These are phyloP conservation scores for Ectobius pallidus DNA, from an alignment of 2,888 invertebrate genomes.

Conservation along the genomic window DNA sequence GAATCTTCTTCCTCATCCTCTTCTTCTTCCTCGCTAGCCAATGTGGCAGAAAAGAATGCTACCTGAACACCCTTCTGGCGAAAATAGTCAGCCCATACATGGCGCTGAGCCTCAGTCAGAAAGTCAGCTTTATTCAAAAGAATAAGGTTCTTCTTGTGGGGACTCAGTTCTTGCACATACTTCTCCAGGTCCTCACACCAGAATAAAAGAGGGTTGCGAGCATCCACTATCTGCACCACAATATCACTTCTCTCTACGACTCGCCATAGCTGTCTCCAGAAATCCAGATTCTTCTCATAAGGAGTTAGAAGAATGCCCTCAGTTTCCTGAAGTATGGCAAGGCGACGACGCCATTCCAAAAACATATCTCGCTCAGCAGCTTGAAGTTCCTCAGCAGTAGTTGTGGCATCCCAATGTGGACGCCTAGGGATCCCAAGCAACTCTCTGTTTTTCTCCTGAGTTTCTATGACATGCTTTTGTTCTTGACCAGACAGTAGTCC, in stretches of 20 bases:
- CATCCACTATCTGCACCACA: constrained; percentile 93
- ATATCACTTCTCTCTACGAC: constrained; percentile 97
- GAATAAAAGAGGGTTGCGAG: constrained; percentile 92
- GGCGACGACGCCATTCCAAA: constrained; percentile 85
- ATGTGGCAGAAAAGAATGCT: constrained; percentile 90
- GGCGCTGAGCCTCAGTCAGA: constrained; percentile 78
- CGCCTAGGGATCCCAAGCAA: constrained; percentile 82
- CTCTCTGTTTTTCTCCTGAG: constrained; percentile 65
- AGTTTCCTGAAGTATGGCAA: constrained; percentile 78
- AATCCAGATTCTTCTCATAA: constrained; percentile 96
- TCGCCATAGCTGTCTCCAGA: constrained; percentile 98
- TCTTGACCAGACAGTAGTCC: constrained; percentile 68
- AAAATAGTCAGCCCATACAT: constrained; percentile 87
- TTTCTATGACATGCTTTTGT: constrained; percentile 57
- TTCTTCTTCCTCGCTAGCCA: constrained; percentile 59
- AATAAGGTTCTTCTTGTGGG: constrained; percentile 77
- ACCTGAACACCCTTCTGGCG: constrained; percentile 69
- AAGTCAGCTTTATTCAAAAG: constrained; percentile 96
- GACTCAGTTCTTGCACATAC: constrained; percentile 79
- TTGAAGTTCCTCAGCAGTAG: constrained; percentile 80
- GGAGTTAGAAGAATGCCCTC: constrained; percentile 89
- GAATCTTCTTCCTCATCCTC: constrained; percentile 44
- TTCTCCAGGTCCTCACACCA: constrained; percentile 90
- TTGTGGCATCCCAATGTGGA: constrained; percentile 79
- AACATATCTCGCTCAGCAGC: constrained; percentile 82